Base-by-base conservation (phyloP, 2,113 vertebrate genomes). In the Bubo blakistoni region DNA sequence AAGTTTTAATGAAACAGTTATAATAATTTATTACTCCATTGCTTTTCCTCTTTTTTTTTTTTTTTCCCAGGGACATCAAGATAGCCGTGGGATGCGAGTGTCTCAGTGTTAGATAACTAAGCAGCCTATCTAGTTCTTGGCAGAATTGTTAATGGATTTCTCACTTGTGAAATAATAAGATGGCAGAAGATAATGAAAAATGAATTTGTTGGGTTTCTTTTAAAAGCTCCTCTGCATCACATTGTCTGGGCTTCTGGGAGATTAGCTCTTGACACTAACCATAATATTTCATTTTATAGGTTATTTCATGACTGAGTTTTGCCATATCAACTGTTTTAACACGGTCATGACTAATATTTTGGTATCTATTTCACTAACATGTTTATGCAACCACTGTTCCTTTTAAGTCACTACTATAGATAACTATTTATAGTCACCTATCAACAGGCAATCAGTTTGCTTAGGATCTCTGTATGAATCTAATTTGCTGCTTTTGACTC, bases 331-430 rank as follows among this genome's bases (percentile, higher is more conserved):
- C 77, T 70, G 21, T 77, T 90, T 77, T 65, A 94, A 93, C 78
- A 85, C 76, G 85, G 88, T 88, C 91, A 88, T 59, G 88, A 66
- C 69, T 93, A 89, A 84, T 84, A 93, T 73, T 94, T 96, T 96
- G 69, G 49, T 69, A 79, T 46, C 27, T 88, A 3, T 80, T 96
- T 90, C 76, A 51, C 38, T 55, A 65, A 12, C 0, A 7, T 36
- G 4, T 88, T 95, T 82, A 38, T 72, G 42, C 52, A 92, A 55
- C 27, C 7, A 11, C 57, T 63, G 65, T 27, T 62, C 38, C 21
- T 92, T 80, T 85, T 59, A 65, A 62, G 76, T 81, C 79, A 86
- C 59, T 44, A 7, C 51, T 63, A 16, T 4, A 36, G 65, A 17
- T 47, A 63, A 46, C 36, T 57, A 36, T 70, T 58, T 59, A 29